phyloP scores from a whole-genome alignment of 2,113 vertebrate genomes.

The Bubo blakistoni region DNA sequence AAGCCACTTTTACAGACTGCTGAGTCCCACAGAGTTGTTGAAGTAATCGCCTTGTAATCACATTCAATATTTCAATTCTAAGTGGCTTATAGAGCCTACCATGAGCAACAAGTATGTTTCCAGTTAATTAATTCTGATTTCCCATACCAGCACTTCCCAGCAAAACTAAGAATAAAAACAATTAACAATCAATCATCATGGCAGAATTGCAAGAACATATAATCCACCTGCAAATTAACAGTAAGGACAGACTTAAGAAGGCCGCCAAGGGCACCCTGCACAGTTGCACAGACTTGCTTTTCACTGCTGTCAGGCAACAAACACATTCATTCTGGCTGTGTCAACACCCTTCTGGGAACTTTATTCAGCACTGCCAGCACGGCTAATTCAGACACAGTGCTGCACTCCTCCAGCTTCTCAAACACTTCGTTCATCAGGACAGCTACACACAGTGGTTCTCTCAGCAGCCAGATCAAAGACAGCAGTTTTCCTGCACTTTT shows the following conservation, averaged over 20 bases:
- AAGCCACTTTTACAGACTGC: not conserved
- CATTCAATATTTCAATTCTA: not conserved
- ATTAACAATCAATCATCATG: not conserved
- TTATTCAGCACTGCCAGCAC: not conserved
- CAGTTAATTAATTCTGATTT: not conserved
- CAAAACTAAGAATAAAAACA: not conserved
- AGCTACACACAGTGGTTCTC: not conserved
- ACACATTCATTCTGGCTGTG: not conserved
- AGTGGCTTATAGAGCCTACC: not conserved
- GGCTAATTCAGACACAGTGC: accelerated
- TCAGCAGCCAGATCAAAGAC: not conserved
- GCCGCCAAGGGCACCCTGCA: not conserved
- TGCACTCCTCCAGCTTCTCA: not conserved
- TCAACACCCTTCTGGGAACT: not conserved
- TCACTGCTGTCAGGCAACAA: not conserved
- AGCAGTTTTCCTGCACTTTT: not conserved
- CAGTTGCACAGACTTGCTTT: not conserved
- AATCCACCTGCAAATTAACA: not conserved
- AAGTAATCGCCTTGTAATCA: not conserved
- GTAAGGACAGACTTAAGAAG: not conserved
- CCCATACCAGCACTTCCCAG: not conserved
- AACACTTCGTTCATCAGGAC: not conserved
- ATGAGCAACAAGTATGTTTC: not conserved
- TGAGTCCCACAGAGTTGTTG: no score
- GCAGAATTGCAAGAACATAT: not conserved